These are phyloP conservation scores for Lycodopsis pacificus DNA, from an alignment of 2,797 vertebrate species.

Conservation along the genomic window DNA sequence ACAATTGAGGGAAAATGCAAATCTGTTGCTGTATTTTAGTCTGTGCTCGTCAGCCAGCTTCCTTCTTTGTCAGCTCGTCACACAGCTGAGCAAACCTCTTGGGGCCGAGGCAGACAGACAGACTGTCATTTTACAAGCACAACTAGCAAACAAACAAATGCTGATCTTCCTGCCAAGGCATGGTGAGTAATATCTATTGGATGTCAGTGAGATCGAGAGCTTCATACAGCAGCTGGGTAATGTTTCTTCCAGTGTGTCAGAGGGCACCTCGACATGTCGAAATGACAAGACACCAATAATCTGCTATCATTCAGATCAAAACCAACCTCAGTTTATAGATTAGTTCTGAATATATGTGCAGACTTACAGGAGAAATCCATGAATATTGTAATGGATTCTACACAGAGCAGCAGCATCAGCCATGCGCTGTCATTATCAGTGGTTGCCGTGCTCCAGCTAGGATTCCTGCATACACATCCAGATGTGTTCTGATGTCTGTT, in stretches of 20 bases:
- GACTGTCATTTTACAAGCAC: not conserved
- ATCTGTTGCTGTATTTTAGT: not conserved
- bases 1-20: not conserved
- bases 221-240: not conserved
- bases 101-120: not conserved
- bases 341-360: not conserved
- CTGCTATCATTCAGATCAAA: not conserved
- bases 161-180: not conserved
- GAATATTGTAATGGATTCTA: not conserved
- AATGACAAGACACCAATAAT: not conserved
- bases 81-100: not conserved
- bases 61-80: not conserved
- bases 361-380: not conserved
- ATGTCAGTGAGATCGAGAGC: not conserved
- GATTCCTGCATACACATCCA: conserved; percentile 18
- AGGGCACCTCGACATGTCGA: not conserved
- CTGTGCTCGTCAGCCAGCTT: not conserved
- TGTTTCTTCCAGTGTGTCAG: not conserved
- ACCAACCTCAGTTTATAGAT: not conserved
- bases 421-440: not conserved
- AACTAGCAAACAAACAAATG: not conserved
- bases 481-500: conserved; percentile 10
- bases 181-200: not conserved
- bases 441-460: not conserved
- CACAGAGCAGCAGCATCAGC: not conserved